Evolutionary conservation across 2,113 vertebrate species (phyloP).

Genomic region (Pluvialis apricaria): DNA sequence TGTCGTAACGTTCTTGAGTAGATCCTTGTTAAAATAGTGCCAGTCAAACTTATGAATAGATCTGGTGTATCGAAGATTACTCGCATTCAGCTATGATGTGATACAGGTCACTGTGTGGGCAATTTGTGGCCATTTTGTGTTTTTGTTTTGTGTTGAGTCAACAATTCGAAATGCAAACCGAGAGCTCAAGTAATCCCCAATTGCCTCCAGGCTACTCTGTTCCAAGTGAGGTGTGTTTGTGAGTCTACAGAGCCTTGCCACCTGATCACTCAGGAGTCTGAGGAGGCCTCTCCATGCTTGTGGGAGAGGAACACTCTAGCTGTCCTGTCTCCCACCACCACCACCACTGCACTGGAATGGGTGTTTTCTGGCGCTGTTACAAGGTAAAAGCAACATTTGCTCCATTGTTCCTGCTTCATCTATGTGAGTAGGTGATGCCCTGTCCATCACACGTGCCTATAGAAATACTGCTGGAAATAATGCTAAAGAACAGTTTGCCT

Average conservation of each 20-base stretch:
- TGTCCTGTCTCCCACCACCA: neutral
- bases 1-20: neutral
- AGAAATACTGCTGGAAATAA: neutral
- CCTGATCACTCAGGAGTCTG: accelerated
- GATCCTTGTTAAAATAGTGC: slow-evolving; percentile 7
- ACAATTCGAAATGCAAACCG: neutral
- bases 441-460: accelerated
- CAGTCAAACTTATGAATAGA: neutral
- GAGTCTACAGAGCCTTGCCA: neutral
- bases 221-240: neutral
- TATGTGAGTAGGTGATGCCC: neutral
- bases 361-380: neutral
- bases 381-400: neutral
- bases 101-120: neutral
- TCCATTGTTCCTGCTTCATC: neutral
- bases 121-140: neutral
- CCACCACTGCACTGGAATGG: neutral
- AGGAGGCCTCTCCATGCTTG: neutral
- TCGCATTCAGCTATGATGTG: accelerated
- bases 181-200: neutral
- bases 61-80: neutral
- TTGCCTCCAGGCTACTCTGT: neutral
- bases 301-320: neutral
- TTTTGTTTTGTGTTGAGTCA: neutral
- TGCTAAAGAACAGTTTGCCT: neutral